Base-by-base conservation (phyloP, 2,113 vertebrate species). In the Rissa tridactyla region DNA sequence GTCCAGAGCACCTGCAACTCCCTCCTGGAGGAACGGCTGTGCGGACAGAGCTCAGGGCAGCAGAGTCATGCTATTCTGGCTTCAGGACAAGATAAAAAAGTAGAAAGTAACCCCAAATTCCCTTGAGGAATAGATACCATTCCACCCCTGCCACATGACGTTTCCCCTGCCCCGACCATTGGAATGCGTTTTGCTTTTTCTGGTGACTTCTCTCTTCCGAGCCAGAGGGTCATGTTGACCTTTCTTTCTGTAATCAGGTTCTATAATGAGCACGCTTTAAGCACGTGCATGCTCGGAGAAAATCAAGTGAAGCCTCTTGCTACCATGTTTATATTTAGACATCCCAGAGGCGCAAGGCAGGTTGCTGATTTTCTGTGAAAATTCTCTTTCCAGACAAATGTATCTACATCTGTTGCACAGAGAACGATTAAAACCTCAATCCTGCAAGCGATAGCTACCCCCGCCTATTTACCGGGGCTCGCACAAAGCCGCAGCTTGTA, bases 1-100 rank as follows among this genome's bases (percentile, higher is more conserved):
- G 19, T 5, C 36, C 0, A 0, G 69, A 60, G 9, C 18, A 61
- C 32, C 40, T n/a, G 11, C 19, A 51, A 4, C 19, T 60, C n/a
- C 62, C 15, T 47, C 15, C 13, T 0, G 2, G 44, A 65, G 13
- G 4, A 52, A 11, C 1, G 1, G 22, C 25, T 58, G 20, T 0
- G 2, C 15, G 9, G 32, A 19, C 10, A 55, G 29, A 55, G 20
- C 25, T 40, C 46, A 64, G 5, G 5, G 20, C 30, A 71, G 15
- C 25, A 29, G 13, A 20, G 22, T 32, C 12, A 5, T 20, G 46
- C 4, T 49, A 6, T 49, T 49, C 49, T 46, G n/a, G 7, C 21
- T 20, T 61, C 47, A 34, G 16, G 7, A 36, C 30, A 44, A 23
- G 0, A 0, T 2, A 5, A 62, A 64, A 71, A 75, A 40, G 1